A percentile compares a stretch with the other conserved stretches of the same genome.
Conservation (phyloP, 2,797 vertebrate species). For the Geotrypetes seraphini region DNA sequence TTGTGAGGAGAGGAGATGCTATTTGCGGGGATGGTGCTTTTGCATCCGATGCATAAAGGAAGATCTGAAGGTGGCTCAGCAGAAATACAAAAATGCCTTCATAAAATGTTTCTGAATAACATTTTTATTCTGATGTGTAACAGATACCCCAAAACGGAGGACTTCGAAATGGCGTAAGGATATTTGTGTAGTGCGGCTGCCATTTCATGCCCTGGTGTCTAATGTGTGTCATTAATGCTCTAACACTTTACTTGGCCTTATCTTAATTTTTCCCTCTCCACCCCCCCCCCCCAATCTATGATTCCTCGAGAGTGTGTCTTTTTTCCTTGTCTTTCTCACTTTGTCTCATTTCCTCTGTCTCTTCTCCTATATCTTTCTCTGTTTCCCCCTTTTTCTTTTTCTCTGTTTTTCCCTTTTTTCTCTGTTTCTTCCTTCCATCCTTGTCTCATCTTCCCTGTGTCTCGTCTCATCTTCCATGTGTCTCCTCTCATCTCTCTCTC, state of each 20-base stretch:
- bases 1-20: too few relatives aligned
- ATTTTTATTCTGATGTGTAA: slow-evolving; percentile 63
- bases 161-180: slow-evolving; percentile 72
- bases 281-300: neutral
- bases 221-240: slow-evolving; percentile 9
- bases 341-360: neutral
- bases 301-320: slow-evolving; percentile 1
- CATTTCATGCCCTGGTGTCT: slow-evolving; percentile 21
- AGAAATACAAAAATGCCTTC: slow-evolving; percentile 32
- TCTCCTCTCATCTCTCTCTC: too few relatives aligned
- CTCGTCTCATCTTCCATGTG: neutral
- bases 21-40: too few relatives aligned
- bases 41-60: too few relatives aligned
- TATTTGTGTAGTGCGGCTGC: slow-evolving; percentile 34
- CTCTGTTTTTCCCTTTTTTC: neutral
- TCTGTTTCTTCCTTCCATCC: neutral
- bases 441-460: neutral
- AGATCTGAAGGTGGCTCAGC: neutral
- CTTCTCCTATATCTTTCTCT: neutral
- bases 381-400: neutral
- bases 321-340: slow-evolving; percentile 5
- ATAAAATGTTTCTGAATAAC: slow-evolving; percentile 53
- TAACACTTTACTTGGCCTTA: slow-evolving; percentile 1
- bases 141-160: slow-evolving; percentile 69
- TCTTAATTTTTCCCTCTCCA: slow-evolving; percentile 2